Percentiles rank a stretch among this genome's conserved stretches.
These are phyloP conservation scores for Istiophorus platypterus DNA, from an alignment of 2,113 vertebrate species.

Conservation along the genomic window DNA sequence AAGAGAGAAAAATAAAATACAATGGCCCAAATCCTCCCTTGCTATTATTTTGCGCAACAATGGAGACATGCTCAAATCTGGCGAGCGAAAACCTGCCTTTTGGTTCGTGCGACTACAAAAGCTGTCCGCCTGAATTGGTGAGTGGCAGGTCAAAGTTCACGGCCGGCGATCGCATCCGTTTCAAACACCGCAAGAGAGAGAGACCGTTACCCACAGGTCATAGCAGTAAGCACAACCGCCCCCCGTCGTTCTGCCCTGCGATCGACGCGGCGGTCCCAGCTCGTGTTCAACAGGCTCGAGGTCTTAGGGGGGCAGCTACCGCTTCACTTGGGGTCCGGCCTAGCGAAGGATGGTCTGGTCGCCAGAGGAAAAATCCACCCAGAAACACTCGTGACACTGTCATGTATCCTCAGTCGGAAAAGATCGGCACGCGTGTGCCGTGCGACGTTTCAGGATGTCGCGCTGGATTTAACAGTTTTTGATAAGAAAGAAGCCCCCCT, in stretches of 20 bases:
- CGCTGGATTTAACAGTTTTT: neutral
- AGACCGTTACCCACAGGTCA: conserved; percentile 71
- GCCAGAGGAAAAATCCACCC: conserved; percentile 28
- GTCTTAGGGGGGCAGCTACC: conserved; percentile 44
- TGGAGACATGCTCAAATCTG: conserved; percentile 30
- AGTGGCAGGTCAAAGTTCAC: conserved; percentile 11
- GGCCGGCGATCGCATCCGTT: conserved; percentile 5
- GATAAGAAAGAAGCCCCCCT: too few relatives aligned
- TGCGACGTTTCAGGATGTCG: neutral
- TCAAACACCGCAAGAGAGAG: conserved; percentile 9
- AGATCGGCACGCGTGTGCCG: neutral
- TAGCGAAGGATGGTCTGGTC: neutral
- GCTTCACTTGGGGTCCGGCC: conserved; percentile 70
- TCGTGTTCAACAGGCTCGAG: conserved; percentile 19
- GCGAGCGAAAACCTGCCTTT: conserved; percentile 33
- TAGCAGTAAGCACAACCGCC: conserved; percentile 60
- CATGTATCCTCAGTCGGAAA: neutral
- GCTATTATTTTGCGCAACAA: conserved; percentile 24
- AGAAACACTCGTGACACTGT: conserved; percentile 31
- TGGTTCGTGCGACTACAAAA: conserved; percentile 22
- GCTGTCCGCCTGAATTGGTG: conserved; percentile 12
- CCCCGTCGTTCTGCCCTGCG: conserved; percentile 17
- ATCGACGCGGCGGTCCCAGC: conserved; percentile 29
- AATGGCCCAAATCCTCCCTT: conserved; percentile 36
- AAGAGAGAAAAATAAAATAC: conserved; percentile 32